Conservation (phyloP, 2,797 vertebrate species). For the Semaprochilodus insignis region DNA sequence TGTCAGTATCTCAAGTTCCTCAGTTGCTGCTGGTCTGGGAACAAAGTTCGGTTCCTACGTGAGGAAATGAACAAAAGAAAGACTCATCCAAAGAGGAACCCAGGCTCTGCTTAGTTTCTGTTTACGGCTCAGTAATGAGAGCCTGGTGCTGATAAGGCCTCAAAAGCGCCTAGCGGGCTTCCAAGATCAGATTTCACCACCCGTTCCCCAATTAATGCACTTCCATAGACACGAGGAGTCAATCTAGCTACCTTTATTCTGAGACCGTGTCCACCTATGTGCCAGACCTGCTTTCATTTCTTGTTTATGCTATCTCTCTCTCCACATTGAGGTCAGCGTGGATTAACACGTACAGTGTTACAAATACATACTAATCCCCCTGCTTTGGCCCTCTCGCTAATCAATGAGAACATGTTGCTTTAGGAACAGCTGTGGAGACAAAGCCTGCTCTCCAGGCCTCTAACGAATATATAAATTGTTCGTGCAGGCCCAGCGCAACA, state of each 20-base stretch:
- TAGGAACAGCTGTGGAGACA: slow-evolving; percentile 33
- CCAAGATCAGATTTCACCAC: not conserved
- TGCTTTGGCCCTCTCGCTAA: slow-evolving; percentile 37
- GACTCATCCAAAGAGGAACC: not conserved
- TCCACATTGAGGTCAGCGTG: slow-evolving; percentile 40
- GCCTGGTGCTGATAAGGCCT: not conserved
- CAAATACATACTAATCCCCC: slow-evolving; percentile 47
- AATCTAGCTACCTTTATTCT: not conserved
- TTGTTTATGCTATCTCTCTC: not conserved
- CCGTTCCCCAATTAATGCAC: not conserved
- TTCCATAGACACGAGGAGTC: not conserved
- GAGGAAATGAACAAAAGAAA: not conserved
- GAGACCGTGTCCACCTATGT: not conserved
- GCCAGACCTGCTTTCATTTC: not conserved
- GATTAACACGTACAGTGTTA: slow-evolving; percentile 43
- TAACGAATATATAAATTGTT: slow-evolving; percentile 42
- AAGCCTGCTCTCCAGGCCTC: not conserved
- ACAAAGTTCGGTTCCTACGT: not conserved
- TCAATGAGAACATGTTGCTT: slow-evolving; percentile 26
- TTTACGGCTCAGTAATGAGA: slow-evolving; percentile 1
- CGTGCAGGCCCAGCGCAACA: slow-evolving; percentile 3
- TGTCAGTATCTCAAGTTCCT: too few relatives aligned
- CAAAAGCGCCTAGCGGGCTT: not conserved
- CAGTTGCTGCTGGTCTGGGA: too few relatives aligned
- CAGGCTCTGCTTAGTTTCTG: not conserved